Conservation (phyloP, 1,140 invertebrate genomes). For the Megalonaias nervosa region DNA sequence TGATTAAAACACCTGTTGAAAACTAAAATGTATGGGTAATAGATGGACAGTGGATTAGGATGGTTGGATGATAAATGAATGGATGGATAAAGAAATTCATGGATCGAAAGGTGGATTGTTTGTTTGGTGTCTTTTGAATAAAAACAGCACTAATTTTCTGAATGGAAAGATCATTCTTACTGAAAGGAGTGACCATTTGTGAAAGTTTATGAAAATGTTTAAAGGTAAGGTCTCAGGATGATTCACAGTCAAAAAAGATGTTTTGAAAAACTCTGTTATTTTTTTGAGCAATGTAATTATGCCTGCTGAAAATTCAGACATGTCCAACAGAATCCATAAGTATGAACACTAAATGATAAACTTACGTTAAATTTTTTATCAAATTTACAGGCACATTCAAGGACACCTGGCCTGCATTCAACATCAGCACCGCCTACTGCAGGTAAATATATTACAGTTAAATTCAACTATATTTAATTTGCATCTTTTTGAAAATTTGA, state of each 20-base stretch:
- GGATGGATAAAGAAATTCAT: too few relatives aligned
- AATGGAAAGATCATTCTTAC: too few relatives aligned
- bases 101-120: too few relatives aligned
- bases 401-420: constrained; percentile 26
- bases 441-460: constrained; percentile 24
- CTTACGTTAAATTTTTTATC: background rate
- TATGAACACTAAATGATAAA: constrained; percentile 1
- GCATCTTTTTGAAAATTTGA: too few relatives aligned
- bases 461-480: background rate
- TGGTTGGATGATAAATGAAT: background rate
- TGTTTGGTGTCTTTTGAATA: too few relatives aligned
- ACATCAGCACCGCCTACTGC: constrained; percentile 44
- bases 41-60: background rate
- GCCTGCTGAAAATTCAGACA: background rate
- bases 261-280: too few relatives aligned
- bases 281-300: too few relatives aligned
- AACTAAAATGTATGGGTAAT: constrained; percentile 3
- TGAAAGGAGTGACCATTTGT: too few relatives aligned
- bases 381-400: constrained; percentile 13
- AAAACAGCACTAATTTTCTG: too few relatives aligned
- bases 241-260: too few relatives aligned
- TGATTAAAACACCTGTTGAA: background rate
- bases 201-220: too few relatives aligned
- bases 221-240: too few relatives aligned
- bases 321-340: background rate